phyloP scores from a whole-genome alignment of 2,888 invertebrate species.

The Noctua janthina region DNA sequence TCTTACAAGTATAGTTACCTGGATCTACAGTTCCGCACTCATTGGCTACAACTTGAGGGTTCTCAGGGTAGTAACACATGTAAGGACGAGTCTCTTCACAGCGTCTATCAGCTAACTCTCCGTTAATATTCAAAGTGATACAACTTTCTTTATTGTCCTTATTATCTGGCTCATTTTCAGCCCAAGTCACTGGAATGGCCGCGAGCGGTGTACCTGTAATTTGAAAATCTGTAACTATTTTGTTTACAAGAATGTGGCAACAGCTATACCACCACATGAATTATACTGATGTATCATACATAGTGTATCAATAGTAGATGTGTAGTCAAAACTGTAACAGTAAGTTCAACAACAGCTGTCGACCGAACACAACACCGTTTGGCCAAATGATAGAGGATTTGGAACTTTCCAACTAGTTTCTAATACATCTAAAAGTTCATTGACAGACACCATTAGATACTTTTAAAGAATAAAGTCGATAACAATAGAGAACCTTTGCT shows the following conservation, averaged over 20 bases:
- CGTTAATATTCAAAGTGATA: not conserved
- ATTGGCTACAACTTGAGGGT: conserved; percentile 15
- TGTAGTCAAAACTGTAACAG: not conserved
- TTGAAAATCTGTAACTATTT: not conserved
- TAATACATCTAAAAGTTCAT: not conserved
- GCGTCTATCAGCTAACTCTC: not conserved
- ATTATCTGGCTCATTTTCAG: conserved; percentile 3
- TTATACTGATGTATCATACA: not conserved
- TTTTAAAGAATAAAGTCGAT: not conserved
- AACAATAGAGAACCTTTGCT: not conserved
- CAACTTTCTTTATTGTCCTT: not conserved
- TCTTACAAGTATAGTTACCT: not conserved
- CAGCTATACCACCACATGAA: not conserved
- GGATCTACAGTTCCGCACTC: conserved; percentile 61
- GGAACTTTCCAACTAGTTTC: not conserved
- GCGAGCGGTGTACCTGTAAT: conserved; percentile 54
- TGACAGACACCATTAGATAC: not conserved
- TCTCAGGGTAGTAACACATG: conserved; percentile 47
- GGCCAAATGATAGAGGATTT: not conserved
- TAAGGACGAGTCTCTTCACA: not conserved
- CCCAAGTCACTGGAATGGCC: conserved; percentile 49
- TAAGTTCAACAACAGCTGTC: not conserved
- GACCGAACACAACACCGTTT: not conserved
- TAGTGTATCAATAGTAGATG: not conserved
- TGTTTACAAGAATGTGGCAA: not conserved